Base-by-base conservation (phyloP, 2,113 vertebrate genomes). In the Solea senegalensis region DNA sequence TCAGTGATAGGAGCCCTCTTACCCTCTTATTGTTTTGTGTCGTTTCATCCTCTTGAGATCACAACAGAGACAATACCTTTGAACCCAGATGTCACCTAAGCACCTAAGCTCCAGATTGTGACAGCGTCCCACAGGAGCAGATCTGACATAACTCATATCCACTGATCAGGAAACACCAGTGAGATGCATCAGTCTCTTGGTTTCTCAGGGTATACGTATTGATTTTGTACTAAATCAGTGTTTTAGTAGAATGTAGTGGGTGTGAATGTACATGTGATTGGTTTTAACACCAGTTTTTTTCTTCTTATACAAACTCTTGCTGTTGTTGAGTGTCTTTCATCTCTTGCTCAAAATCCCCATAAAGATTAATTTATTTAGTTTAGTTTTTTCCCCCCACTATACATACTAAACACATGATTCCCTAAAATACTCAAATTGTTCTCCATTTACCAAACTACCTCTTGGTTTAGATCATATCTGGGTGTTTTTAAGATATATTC, bases 1-100 rank as follows among this genome's bases (percentile, higher is more conserved):
- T 50, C 51, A 45, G 45, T 65, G 52, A 70, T 48, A 51, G 13
- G 43, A 53, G n/a, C 49, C 39, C 50, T 51, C 39, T 78, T 34
- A 52, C 49, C 39, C 50, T 51, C 39, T 78, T 34, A 52, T 12
- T 59, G 26, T 66, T 62, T 34, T 65, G 53, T 72, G 12, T 39
- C n/a, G 80, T 50, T 69, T 11, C 1, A 5, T 12, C 60, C 49
- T 72, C 74, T 45, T 43, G 58, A 76, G 61, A 66, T 75, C 52
- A 8, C 34, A 51, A 45, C 41, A 65, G 53, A 71, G 72, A 77
- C 72, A 68, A 67, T 45, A 65, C 46, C 27, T 67, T 77, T 72
- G 46, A 69, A 59, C 48, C 66, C 75, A 81, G 55, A 78, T 75
- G 75, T 80, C 56, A 57, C 40, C 27, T 49, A 74, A 59, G 26